Percentiles rank a stretch among this genome's conserved stretches.
Conservation (phyloP, 2,888 invertebrate species). For the Diogma glabrata region DNA sequence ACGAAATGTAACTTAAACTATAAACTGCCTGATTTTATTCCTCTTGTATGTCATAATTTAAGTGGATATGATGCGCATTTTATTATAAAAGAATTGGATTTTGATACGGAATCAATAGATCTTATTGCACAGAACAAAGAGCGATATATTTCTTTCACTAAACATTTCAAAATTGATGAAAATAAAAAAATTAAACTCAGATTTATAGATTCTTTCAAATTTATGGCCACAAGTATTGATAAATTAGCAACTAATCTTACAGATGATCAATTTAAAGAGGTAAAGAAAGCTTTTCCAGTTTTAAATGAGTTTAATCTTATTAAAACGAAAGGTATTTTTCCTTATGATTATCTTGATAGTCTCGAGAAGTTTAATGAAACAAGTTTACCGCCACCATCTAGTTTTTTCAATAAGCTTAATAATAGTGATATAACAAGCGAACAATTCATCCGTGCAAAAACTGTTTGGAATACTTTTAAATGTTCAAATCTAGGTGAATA, state of each 20-base stretch:
- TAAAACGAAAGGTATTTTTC: not conserved
- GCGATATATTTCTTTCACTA: constrained; percentile 20
- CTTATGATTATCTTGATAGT: not conserved
- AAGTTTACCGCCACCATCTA: not conserved
- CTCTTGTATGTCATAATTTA: not conserved
- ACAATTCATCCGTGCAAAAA: not conserved
- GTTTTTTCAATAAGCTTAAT: not conserved
- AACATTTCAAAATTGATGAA: constrained; percentile 12
- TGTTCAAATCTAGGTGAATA: not conserved
- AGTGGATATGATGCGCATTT: not conserved
- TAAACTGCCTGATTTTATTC: not conserved
- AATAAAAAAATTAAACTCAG: not conserved
- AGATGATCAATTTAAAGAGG: not conserved
- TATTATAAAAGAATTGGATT: constrained; percentile 13
- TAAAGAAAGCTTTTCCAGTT: not conserved
- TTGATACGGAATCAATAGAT: constrained; percentile 17
- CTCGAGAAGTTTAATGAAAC: not conserved
- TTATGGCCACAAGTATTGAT: not conserved
- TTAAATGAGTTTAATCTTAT: no score
- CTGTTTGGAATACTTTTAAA: not conserved
- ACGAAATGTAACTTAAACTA: not conserved
- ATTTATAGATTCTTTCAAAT: constrained; percentile 3
- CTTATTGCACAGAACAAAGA: constrained; percentile 24
- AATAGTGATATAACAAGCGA: not conserved
- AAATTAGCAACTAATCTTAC: not conserved